Percentiles rank a stretch among this genome's conserved stretches.
Evolutionary conservation across 2,113 vertebrate species (phyloP).

Genomic region (Pelobates fuscus): DNA sequence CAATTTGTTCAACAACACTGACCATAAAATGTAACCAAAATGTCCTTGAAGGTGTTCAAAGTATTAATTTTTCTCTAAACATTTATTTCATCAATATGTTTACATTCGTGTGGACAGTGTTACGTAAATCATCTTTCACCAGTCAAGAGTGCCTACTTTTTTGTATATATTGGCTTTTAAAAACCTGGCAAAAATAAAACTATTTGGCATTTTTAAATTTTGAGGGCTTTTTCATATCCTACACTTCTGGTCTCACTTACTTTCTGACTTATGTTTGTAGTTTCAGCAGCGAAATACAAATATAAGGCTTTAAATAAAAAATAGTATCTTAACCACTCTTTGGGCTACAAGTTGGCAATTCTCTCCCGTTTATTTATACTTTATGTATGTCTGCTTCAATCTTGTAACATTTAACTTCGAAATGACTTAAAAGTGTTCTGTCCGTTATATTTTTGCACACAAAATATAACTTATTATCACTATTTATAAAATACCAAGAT

Average conservation of each 20-base stretch:
- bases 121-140: constrained; percentile 42
- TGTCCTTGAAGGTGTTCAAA: background rate
- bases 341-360: constrained; percentile 67
- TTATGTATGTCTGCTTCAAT: constrained; percentile 66
- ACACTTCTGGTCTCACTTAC: constrained; percentile 49
- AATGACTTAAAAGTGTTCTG: no score
- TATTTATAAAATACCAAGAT: no score
- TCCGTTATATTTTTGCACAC: no score
- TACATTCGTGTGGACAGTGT: constrained; percentile 15
- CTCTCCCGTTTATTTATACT: constrained; percentile 73
- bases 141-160: constrained; percentile 32
- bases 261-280: constrained; percentile 45
- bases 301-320: constrained; percentile 47
- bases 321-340: constrained; percentile 59
- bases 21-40: background rate
- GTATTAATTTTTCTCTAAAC: background rate
- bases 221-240: constrained; percentile 30
- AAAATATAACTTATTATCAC: no score
- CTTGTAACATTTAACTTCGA: constrained; percentile 53
- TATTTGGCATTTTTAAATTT: constrained; percentile 37
- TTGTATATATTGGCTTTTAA: constrained; percentile 45
- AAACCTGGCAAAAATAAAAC: constrained; percentile 42
- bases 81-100: constrained; percentile 14
- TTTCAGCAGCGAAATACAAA: constrained; percentile 48
- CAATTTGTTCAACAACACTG: no score